Conservation (phyloP, 2,888 invertebrate genomes). For the Cinara cedri region DNA sequence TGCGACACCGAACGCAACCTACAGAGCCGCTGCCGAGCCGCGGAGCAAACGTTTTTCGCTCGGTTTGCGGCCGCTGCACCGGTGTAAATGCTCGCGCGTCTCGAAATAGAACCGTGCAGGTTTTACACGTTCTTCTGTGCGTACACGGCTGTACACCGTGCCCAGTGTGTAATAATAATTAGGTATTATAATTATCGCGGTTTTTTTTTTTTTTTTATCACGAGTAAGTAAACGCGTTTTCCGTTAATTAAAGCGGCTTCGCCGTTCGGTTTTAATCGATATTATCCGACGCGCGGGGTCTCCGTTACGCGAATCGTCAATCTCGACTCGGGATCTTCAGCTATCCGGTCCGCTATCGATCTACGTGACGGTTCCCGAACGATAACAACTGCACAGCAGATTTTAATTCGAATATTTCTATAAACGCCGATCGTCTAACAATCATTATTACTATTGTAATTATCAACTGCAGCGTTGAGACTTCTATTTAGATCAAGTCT, state of each 20-base stretch:
- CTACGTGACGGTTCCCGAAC: not conserved
- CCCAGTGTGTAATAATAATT: constrained; percentile 21
- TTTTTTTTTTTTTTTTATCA: too few relatives aligned
- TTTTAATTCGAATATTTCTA: too few relatives aligned
- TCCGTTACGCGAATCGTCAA: too few relatives aligned
- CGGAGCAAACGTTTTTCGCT: constrained; percentile 24
- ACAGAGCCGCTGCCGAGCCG: not conserved
- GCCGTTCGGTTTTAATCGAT: not conserved
- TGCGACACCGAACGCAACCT: too few relatives aligned
- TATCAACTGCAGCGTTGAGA: too few relatives aligned
- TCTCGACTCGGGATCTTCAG: too few relatives aligned
- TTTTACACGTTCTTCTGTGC: too few relatives aligned
- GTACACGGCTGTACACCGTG: constrained; percentile 3
- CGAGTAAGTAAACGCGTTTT: constrained; percentile 15
- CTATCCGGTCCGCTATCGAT: constrained; percentile 22
- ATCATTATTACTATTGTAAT: not conserved
- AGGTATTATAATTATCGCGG: constrained; percentile 18
- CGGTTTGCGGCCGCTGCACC: not conserved
- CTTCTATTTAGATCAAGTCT: too few relatives aligned
- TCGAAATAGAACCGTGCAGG: not conserved
- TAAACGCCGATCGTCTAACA: not conserved
- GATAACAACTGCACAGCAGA: too few relatives aligned
- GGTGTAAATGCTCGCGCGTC: constrained; percentile 7
- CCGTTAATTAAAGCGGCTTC: constrained; percentile 29
- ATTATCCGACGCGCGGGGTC: not conserved